Evolutionary conservation across 2,113 vertebrate species (phyloP).

Genomic region (Alaudala cheleensis): DNA sequence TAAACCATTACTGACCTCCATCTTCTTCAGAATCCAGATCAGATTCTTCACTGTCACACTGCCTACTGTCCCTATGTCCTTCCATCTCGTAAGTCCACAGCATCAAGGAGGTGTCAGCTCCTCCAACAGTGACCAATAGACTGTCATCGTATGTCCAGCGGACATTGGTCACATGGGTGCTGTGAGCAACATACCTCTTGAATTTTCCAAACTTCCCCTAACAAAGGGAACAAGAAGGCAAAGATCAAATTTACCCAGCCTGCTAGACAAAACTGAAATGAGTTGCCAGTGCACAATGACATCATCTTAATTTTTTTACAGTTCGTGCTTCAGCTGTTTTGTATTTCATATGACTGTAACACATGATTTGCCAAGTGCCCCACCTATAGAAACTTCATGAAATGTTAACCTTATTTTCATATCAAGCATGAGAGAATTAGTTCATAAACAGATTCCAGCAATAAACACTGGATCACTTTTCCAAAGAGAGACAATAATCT

Average conservation of each 20-base stretch:
- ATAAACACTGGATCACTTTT: neutral
- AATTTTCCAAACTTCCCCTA: constrained; percentile 96
- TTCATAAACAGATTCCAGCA: neutral
- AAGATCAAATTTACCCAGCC: neutral
- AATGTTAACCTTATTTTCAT: neutral
- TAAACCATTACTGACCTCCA: constrained; percentile 79
- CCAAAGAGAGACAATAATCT: neutral
- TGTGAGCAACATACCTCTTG: constrained; percentile 95
- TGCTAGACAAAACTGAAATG: neutral
- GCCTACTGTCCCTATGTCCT: constrained; percentile 83
- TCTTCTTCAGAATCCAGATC: constrained; percentile 97
- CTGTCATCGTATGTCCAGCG: constrained; percentile 93
- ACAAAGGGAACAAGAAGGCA: neutral
- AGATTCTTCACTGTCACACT: constrained; percentile 95
- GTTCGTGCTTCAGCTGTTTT: neutral
- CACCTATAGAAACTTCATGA: neutral
- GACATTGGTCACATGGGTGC: constrained; percentile 94
- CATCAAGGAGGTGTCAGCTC: constrained; percentile 93
- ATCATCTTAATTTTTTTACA: neutral
- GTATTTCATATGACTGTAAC: neutral
- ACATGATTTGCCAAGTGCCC: neutral
- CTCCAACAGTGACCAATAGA: constrained; percentile 89
- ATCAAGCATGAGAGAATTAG: neutral
- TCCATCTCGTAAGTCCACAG: constrained; percentile 92
- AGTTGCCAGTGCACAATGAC: neutral